Percentiles rank a stretch among this genome's conserved stretches.
Evolutionary conservation across 2,113 vertebrate species (phyloP).

Genomic region (Cepphus grylle): DNA sequence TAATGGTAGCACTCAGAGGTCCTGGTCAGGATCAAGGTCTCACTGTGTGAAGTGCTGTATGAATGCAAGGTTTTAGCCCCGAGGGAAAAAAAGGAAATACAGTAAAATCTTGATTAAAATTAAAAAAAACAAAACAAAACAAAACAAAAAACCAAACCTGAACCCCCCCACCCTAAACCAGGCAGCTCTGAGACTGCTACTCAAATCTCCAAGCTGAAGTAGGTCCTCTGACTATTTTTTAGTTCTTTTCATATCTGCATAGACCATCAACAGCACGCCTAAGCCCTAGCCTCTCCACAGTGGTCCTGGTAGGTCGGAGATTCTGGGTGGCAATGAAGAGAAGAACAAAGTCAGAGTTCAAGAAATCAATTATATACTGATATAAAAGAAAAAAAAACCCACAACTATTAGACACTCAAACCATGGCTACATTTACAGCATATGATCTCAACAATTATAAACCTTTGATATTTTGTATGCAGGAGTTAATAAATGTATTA

Average conservation of each 20-base stretch:
- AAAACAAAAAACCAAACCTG: too few species aligned
- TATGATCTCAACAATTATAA: neutral
- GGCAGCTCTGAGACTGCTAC: neutral
- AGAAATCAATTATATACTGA: neutral
- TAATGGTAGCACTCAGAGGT: constrained; percentile 27
- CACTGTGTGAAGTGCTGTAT: constrained; percentile 8
- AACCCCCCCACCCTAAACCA: neutral
- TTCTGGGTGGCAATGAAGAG: neutral
- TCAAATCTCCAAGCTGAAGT: neutral
- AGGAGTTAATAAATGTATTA: neutral
- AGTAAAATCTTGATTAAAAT: constrained; percentile 2
- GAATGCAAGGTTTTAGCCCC: constrained; percentile 8
- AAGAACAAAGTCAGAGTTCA: neutral
- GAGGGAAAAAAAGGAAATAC: neutral
- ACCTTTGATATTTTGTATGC: neutral
- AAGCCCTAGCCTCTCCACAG: neutral
- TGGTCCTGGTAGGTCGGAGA: neutral
- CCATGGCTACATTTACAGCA: neutral
- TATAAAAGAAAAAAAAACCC: neutral
- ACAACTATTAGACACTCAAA: neutral
- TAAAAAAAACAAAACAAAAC: neutral
- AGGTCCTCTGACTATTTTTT: neutral
- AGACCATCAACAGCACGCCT: neutral
- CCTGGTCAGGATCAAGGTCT: constrained; percentile 19
- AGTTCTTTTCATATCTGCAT: neutral